phyloP scores from a whole-genome alignment of 2,113 vertebrate species.

The Baryphthengus martii region DNA sequence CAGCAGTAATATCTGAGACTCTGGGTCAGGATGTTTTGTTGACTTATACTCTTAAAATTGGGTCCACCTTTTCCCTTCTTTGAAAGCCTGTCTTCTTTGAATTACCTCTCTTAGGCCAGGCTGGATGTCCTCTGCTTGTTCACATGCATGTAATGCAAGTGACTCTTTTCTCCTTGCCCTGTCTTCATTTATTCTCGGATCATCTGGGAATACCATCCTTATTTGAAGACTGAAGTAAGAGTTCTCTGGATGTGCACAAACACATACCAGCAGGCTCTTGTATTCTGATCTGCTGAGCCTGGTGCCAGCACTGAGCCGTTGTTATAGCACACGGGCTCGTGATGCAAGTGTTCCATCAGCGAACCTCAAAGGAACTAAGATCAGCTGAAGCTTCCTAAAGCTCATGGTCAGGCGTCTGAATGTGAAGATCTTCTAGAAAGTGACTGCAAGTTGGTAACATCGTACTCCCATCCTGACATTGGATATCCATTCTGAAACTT shows the following conservation, averaged over 20 bases:
- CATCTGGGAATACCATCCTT: neutral
- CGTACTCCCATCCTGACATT: neutral
- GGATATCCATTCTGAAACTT: neutral
- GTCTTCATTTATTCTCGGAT: neutral
- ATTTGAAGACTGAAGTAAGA: neutral
- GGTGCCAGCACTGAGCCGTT: neutral
- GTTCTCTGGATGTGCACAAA: too few relatives aligned
- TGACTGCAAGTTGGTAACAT: neutral
- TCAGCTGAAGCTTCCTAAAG: neutral
- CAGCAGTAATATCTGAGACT: neutral
- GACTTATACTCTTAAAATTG: neutral
- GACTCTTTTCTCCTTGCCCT: neutral
- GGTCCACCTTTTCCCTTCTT: neutral
- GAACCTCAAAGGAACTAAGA: neutral
- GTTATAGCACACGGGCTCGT: rapidly evolving
- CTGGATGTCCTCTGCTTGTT: neutral
- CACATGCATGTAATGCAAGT: rapidly evolving
- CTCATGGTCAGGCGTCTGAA: neutral
- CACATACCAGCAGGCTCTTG: neutral
- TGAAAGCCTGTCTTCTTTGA: neutral
- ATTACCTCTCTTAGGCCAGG: neutral
- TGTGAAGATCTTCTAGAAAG: neutral
- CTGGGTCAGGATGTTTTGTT: neutral
- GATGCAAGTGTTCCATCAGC: neutral
- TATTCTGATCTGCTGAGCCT: neutral